phyloP scores from a whole-genome alignment of 2,888 invertebrate species.

The Conomelus anceps region DNA sequence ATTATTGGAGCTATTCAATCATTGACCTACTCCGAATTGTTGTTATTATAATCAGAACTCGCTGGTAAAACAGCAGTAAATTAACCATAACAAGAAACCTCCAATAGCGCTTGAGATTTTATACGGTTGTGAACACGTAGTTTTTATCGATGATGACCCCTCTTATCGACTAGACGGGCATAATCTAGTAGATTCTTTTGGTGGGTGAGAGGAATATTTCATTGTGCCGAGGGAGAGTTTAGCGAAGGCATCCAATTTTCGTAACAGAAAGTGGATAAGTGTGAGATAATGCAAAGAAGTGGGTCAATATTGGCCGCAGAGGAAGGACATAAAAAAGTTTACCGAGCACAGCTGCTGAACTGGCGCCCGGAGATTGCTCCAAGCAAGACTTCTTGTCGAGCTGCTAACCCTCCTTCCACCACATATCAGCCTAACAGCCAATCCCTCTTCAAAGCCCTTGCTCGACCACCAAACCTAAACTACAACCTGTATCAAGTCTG shows the following conservation, averaged over 20 bases:
- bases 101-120: background rate
- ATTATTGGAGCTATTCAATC: background rate
- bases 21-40: background rate
- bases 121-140: background rate
- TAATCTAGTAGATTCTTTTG: background rate
- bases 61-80: background rate
- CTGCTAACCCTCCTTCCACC: background rate
- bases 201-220: background rate
- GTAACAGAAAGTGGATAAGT: constrained; percentile 2
- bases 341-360: constrained; percentile 7
- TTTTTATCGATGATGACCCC: background rate
- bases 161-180: background rate
- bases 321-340: constrained; percentile 7
- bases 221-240: background rate
- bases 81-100: background rate
- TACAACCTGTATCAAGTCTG: background rate
- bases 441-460: background rate
- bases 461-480: background rate
- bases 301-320: constrained; percentile 12
- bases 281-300: constrained; percentile 8
- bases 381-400: background rate
- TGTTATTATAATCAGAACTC: background rate
- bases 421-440: background rate
- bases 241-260: constrained; percentile 6
- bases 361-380: background rate